Conservation (phyloP, 2,113 vertebrate genomes). For the Eubucco bourcierii region DNA sequence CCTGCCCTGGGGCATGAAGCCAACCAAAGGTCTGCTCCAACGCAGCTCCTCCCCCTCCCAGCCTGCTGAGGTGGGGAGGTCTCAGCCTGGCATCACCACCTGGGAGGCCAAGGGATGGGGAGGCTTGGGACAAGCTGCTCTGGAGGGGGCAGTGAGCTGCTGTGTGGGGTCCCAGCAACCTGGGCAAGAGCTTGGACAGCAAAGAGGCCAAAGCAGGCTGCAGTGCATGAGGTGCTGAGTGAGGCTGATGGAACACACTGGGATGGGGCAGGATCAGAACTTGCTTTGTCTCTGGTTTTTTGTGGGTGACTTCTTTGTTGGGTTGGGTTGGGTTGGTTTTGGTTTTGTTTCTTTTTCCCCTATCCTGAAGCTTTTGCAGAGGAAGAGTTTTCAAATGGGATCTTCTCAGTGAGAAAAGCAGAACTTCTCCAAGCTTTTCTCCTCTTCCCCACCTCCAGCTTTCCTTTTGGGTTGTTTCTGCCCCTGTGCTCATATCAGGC, state of each 20-base stretch:
- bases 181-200: not conserved
- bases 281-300: not conserved
- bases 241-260: not conserved
- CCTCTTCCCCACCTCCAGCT: accelerated
- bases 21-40: conserved; percentile 34
- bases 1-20: not conserved
- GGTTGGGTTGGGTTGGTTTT: not conserved
- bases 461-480: not conserved
- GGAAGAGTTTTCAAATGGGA: not conserved
- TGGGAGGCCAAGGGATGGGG: not conserved
- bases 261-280: not conserved
- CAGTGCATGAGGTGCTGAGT: not conserved
- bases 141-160: not conserved
- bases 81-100: not conserved
- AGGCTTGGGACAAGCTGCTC: not conserved
- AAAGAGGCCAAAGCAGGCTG: not conserved
- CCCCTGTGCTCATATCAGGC: not conserved
- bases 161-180: not conserved
- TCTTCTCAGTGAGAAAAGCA: not conserved
- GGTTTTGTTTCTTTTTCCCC: not conserved
- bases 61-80: not conserved
- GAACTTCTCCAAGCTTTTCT: not conserved
- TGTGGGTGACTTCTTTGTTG: not conserved
- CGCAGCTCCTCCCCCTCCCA: not conserved
- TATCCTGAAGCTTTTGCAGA: not conserved